Conservation (phyloP, 2,888 invertebrate species). For the Drosophila peninsularis region DNA sequence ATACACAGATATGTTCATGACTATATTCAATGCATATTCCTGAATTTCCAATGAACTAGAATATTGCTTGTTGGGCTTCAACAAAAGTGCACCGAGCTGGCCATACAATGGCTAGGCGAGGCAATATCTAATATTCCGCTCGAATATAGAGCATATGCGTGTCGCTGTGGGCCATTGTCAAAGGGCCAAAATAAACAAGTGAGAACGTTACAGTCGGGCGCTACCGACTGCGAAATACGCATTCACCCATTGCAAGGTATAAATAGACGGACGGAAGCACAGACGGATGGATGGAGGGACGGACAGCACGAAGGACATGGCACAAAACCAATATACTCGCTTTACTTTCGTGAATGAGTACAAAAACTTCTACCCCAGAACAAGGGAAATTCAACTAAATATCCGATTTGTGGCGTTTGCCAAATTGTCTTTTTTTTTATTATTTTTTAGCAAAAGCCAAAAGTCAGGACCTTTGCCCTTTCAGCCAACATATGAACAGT, state of each 20-base stretch:
- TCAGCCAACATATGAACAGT: slow-evolving; percentile 6
- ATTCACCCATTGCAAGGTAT: too few species aligned
- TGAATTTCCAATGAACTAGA: slow-evolving; percentile 22
- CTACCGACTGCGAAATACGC: too few species aligned
- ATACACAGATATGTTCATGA: slow-evolving; percentile 6
- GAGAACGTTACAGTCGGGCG: too few species aligned
- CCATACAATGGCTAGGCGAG: background rate
- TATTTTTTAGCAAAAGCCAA: slow-evolving; percentile 16
- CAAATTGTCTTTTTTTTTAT: slow-evolving; percentile 13
- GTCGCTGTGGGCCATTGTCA: background rate
- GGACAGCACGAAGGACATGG: too few species aligned
- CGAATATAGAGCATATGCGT: background rate
- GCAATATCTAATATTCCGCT: background rate
- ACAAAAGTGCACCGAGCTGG: background rate
- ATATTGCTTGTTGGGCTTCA: slow-evolving; percentile 26
- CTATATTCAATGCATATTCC: slow-evolving; percentile 23
- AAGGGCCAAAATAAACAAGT: background rate
- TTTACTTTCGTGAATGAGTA: too few species aligned
- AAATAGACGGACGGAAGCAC: too few species aligned
- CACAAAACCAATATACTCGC: too few species aligned
- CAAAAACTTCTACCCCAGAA: background rate
- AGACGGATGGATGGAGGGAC: too few species aligned
- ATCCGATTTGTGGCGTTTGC: slow-evolving; percentile 25
- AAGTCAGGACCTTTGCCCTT: slow-evolving; percentile 53
- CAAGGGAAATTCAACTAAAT: slow-evolving; percentile 10